phyloP scores from a whole-genome alignment of 53 echinoderm and acorn worm genomes.

The Crossaster papposus region DNA sequence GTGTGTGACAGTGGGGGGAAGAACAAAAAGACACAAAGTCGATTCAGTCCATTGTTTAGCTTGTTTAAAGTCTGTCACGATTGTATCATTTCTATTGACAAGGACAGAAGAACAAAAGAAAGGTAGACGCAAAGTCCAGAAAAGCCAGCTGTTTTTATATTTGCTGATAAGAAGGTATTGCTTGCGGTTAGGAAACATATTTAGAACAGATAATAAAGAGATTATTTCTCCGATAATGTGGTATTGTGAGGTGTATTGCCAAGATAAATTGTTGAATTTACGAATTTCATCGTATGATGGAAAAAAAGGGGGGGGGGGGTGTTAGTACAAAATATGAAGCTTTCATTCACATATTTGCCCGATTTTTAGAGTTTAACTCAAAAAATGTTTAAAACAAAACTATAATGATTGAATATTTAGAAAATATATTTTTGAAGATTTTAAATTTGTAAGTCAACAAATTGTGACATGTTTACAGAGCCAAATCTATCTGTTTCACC shows the following conservation, averaged over 20 bases:
- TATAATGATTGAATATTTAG: not conserved
- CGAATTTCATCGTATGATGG: no score
- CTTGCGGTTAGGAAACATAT: conserved; percentile 12
- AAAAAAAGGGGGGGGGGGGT: no score
- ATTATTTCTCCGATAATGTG: not conserved
- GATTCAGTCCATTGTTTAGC: not conserved
- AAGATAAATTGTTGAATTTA: not conserved
- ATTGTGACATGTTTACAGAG: not conserved
- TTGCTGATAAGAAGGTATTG: conserved; percentile 20
- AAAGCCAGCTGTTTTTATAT: conserved; percentile 29
- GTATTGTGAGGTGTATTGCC: not conserved
- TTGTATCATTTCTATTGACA: not conserved
- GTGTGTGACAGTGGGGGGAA: no score
- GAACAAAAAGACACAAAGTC: not conserved
- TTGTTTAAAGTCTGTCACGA: not conserved
- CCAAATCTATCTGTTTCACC: not conserved
- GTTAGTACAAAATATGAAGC: no score
- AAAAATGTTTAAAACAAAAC: not conserved
- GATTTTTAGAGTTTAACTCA: not conserved
- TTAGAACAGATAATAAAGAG: conserved; percentile 13
- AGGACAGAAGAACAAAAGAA: not conserved
- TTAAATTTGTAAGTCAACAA: not conserved
- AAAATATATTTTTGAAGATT: not conserved
- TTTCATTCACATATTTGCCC: no score
- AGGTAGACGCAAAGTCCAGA: not conserved